These are phyloP conservation scores for Pardosa pseudoannulata DNA, from an alignment of 2,888 invertebrate genomes.

Conservation along the genomic window DNA sequence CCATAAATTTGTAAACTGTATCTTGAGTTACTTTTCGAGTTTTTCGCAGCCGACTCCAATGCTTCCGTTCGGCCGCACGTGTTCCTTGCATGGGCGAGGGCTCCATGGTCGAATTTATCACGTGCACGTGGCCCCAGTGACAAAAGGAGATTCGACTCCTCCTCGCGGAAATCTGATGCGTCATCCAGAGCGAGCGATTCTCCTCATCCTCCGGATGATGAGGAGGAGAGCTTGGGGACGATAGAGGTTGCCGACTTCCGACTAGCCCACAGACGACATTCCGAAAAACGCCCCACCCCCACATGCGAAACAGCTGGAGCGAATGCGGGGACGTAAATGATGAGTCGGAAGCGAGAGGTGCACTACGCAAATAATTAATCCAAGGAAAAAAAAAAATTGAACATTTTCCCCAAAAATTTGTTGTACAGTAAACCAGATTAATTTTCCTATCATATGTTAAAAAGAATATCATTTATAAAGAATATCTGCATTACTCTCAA, in stretches of 20 bases:
- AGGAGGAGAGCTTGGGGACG: conserved; percentile 1
- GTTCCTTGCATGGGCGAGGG: background rate
- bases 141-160: background rate
- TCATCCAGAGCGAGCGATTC: background rate
- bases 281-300: background rate
- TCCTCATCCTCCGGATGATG: conserved; percentile 2
- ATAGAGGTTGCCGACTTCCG: conserved; percentile 45
- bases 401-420: too few species aligned
- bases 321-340: conserved; percentile 11
- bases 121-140: background rate
- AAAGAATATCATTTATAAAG: too few species aligned
- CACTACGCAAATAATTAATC: too few species aligned
- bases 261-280: conserved; percentile 22
- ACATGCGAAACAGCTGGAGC: conserved; percentile 39
- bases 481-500: too few species aligned
- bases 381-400: too few species aligned
- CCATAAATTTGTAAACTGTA: background rate
- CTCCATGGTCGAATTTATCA: background rate
- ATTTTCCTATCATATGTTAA: too few species aligned
- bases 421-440: too few species aligned
- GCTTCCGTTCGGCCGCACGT: background rate
- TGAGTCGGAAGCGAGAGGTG: background rate
- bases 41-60: background rate
- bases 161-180: background rate
- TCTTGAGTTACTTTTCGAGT: too few species aligned